Evolutionary conservation across 2,113 vertebrate species (phyloP), one percentile per base, ranked within the genome.

Genomic region (Anolis sagrei): DNA sequence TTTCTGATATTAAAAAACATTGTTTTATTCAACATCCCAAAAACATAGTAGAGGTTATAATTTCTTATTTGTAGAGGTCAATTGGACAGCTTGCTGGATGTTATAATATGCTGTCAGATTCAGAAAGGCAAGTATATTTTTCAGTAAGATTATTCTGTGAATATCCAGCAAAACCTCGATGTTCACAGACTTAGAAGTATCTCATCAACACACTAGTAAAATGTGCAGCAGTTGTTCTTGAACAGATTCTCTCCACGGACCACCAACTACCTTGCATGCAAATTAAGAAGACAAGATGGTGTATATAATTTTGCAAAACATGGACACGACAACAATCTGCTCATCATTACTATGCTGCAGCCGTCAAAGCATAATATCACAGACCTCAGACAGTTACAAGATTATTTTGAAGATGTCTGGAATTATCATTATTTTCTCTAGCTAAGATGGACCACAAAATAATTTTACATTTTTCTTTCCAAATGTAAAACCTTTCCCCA

Each of bases 1-100:
- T 93, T 95, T 94, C 82, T 90, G 82, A 84, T 48, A 86, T 91
- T 90, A 89, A 90, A 91, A 94, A 92, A 86, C 69, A 90, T 76
- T 36, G 5, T 86, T 89, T 83, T 18, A 25, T n/a, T 87, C 51
- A 75, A 90, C 34, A 89, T 90, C 77, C 81, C 76, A 54, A 85
- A 73, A 79, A 32, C 0, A 1, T 7, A 1, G 13, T 89, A 83
- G 14, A 3, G 0, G 0, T 76, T 75, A 0, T 83, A 85, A 49
- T 90, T 58, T n/a, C 5, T 89, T 66, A 90, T 80, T 84, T 1
- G 1, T 64, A 76, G 78, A 77, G 74, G 0, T 0, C 86, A 85
- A 27, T 27, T 87, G 64, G 39, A 85, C 11, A 70, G 84, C 49
- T 77, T 75, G 4, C n/a, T 0, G 1, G 19, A 0, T 2, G 51